These are phyloP conservation scores for Clarias gariepinus DNA, from an alignment of 2,113 vertebrate species.

Conservation along the genomic window DNA sequence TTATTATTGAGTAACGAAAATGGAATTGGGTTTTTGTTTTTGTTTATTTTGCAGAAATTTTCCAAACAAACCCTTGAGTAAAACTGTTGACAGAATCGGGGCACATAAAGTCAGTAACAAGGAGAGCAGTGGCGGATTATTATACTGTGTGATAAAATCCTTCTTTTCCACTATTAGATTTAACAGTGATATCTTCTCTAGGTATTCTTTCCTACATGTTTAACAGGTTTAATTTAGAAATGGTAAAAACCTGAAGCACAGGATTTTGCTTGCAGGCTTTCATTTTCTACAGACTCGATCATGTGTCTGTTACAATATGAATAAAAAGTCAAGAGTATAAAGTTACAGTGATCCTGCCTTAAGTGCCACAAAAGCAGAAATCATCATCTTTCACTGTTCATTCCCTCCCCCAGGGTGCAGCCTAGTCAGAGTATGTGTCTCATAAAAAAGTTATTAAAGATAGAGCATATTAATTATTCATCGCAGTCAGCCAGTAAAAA, in stretches of 20 bases:
- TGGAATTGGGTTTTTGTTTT: neutral
- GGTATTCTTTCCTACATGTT: neutral
- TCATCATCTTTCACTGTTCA: neutral
- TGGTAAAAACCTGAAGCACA: neutral
- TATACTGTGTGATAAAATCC: neutral
- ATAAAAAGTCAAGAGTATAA: neutral
- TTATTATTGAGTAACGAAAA: constrained; percentile 3
- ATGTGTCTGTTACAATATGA: neutral
- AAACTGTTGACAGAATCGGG: constrained; percentile 31
- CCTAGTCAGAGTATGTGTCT: constrained; percentile 45
- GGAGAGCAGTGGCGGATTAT: neutral
- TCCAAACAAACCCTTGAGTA: constrained; percentile 25
- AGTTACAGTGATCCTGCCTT: neutral
- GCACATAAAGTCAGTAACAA: too few relatives aligned
- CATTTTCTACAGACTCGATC: neutral
- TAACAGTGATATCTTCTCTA: neutral
- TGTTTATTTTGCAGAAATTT: constrained; percentile 32
- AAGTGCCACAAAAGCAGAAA: constrained; percentile 15
- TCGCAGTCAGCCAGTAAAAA: constrained; percentile 36
- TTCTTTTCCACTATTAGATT: neutral
- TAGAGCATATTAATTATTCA: constrained; percentile 55
- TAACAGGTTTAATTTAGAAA: neutral
- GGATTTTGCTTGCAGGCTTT: neutral
- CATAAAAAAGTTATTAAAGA: constrained; percentile 56
- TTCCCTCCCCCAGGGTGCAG: constrained; percentile 27